Evolutionary conservation across 2,888 invertebrate species (phyloP).

Genomic region (Branchellion lobata): DNA sequence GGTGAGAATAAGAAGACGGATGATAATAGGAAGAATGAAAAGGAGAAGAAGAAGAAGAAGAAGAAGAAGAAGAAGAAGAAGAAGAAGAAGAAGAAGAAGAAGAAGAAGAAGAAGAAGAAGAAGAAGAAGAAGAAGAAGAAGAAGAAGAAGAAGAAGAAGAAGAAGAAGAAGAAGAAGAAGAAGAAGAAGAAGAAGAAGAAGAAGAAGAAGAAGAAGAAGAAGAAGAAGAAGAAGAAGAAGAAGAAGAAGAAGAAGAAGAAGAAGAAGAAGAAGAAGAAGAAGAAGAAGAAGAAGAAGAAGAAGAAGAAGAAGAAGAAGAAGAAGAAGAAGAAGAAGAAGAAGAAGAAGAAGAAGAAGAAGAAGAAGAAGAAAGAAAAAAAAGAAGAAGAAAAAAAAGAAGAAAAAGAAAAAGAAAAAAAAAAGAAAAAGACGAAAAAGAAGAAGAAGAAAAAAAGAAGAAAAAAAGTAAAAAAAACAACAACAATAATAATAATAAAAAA

Average conservation of each 20-base stretch:
- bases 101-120: conserved; percentile 17
- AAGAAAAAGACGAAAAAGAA: no score
- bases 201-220: neutral
- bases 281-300: neutral
- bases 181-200: conserved; percentile 31
- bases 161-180: conserved; percentile 26
- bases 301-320: neutral
- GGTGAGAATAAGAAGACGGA: neutral
- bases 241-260: neutral
- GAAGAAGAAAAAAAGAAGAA: no score
- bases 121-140: conserved; percentile 41
- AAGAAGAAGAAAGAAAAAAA: no score
- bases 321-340: neutral
- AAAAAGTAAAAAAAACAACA: no score
- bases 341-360: neutral
- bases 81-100: conserved; percentile 37
- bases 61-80: conserved; percentile 40
- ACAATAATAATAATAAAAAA: no score
- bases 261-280: neutral
- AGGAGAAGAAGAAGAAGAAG: conserved; percentile 36
- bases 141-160: conserved; percentile 36
- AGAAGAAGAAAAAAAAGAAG: no score
- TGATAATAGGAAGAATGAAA: no score
- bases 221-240: neutral
- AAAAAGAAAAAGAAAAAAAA: no score